These are phyloP conservation scores for Erinaceus europaeus DNA, from an alignment of 2,113 vertebrate species.

Conservation along the genomic window DNA sequence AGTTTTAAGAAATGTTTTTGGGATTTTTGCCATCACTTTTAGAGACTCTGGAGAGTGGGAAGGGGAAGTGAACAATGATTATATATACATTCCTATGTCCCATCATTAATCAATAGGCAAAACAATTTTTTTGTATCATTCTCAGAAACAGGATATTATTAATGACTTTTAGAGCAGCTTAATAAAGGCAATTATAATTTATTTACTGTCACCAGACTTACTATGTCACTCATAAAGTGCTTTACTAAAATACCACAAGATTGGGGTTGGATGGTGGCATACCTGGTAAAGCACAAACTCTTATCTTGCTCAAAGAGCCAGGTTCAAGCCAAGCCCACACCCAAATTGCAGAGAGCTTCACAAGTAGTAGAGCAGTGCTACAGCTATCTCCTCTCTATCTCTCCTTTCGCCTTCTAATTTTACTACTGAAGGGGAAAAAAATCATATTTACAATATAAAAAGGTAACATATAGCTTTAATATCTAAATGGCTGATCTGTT, in stretches of 20 bases:
- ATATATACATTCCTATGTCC: not conserved
- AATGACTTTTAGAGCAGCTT: not conserved
- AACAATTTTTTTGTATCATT: constrained; percentile 23
- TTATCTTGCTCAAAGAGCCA: too few species aligned
- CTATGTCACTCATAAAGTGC: not conserved
- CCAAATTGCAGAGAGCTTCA: too few species aligned
- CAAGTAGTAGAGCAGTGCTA: too few species aligned
- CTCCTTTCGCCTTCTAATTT: too few species aligned
- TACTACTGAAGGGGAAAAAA: not conserved
- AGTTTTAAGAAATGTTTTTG: not conserved
- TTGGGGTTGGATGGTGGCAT: too few species aligned
- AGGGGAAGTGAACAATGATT: not conserved
- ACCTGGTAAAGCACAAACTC: too few species aligned
- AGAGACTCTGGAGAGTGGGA: not conserved
- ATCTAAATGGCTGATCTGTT: constrained; percentile 3
- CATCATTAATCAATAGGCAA: constrained; percentile 7
- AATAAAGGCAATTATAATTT: not conserved
- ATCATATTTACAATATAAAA: not conserved
- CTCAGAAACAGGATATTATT: not conserved
- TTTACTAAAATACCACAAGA: not conserved
- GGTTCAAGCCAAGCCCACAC: too few species aligned
- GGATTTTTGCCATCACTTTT: not conserved
- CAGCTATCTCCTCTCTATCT: too few species aligned
- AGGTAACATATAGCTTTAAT: constrained; percentile 9
- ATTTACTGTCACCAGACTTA: not conserved